These are phyloP conservation scores for Melanogrammus aeglefinus DNA, from an alignment of 2,797 vertebrate genomes.

Conservation along the genomic window DNA sequence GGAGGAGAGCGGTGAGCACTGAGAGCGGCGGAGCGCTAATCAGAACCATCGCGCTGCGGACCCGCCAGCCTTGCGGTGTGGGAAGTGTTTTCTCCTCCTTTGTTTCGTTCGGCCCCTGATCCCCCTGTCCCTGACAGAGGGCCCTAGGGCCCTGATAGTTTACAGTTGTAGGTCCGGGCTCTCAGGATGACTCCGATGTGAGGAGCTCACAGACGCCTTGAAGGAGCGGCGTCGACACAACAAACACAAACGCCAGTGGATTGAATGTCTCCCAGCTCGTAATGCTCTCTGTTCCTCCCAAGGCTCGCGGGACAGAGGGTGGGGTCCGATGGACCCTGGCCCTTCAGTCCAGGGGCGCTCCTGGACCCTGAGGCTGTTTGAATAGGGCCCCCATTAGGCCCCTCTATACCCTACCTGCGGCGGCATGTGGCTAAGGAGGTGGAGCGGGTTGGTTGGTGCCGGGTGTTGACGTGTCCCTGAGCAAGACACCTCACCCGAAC, in stretches of 20 bases:
- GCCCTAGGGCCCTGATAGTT: constrained; percentile 50
- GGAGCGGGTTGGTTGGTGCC: too few species aligned
- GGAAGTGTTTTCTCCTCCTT: constrained; percentile 37
- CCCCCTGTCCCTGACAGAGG: constrained; percentile 49
- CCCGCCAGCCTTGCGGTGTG: constrained; percentile 41
- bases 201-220: constrained; percentile 28
- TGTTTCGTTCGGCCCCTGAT: constrained; percentile 42
- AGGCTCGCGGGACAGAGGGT: not conserved
- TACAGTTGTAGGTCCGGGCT: constrained; percentile 43
- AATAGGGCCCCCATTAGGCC: too few species aligned
- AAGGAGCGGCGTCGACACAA: not conserved
- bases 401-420: too few species aligned
- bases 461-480: too few species aligned
- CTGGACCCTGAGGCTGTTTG: too few species aligned
- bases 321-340: too few species aligned
- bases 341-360: too few species aligned
- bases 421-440: too few species aligned
- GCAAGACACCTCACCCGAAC: too few species aligned
- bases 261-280: not conserved
- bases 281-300: not conserved
- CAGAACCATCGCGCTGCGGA: constrained; percentile 60
- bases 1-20: constrained; percentile 6
- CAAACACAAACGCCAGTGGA: not conserved
- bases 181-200: constrained; percentile 45
- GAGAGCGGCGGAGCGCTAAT: constrained; percentile 53